These are phyloP conservation scores for Serranus cabrilla DNA, from an alignment of 2,797 vertebrate genomes.

Conservation along the genomic window DNA sequence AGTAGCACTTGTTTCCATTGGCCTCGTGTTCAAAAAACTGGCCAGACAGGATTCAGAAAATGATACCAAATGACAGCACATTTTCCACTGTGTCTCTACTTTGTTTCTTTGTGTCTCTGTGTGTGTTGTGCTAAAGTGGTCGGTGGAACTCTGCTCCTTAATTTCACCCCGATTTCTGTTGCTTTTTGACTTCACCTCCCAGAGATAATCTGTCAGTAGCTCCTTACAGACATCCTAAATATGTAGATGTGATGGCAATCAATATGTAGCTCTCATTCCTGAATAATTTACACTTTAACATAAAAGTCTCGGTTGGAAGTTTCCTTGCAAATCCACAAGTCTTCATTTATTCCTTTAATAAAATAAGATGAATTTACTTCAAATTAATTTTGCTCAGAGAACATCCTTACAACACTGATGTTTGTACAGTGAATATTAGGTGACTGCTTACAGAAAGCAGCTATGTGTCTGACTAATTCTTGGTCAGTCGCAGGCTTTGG, in stretches of 20 bases:
- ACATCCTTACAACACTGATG: not conserved
- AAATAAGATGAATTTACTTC: not conserved
- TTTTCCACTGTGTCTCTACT: slow-evolving; percentile 60
- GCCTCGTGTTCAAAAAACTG: slow-evolving; percentile 46
- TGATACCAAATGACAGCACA: slow-evolving; percentile 68
- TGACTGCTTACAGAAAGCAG: not conserved
- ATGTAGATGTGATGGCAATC: not conserved
- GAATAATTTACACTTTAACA: not conserved
- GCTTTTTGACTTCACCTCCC: not conserved
- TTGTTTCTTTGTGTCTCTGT: slow-evolving; percentile 28
- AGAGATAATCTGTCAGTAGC: not conserved
- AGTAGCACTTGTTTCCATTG: slow-evolving; percentile 73
- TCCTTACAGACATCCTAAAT: not conserved
- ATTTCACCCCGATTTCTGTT: slow-evolving; percentile 13
- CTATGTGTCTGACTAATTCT: not conserved
- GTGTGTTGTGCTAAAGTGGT: slow-evolving; percentile 36
- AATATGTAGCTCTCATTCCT: slow-evolving; percentile 1
- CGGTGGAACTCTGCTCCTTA: slow-evolving; percentile 13
- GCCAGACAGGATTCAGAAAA: slow-evolving; percentile 62
- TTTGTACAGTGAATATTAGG: not conserved
- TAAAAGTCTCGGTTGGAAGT: not conserved
- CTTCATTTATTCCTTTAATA: not conserved
- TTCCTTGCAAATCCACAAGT: not conserved
- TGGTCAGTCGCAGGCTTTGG: not conserved
- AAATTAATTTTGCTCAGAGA: not conserved